A percentile compares a stretch with the other conserved stretches of the same genome.
These are phyloP conservation scores for Conchocele bisecta DNA, from an alignment of 2,888 invertebrate species.

Conservation along the genomic window DNA sequence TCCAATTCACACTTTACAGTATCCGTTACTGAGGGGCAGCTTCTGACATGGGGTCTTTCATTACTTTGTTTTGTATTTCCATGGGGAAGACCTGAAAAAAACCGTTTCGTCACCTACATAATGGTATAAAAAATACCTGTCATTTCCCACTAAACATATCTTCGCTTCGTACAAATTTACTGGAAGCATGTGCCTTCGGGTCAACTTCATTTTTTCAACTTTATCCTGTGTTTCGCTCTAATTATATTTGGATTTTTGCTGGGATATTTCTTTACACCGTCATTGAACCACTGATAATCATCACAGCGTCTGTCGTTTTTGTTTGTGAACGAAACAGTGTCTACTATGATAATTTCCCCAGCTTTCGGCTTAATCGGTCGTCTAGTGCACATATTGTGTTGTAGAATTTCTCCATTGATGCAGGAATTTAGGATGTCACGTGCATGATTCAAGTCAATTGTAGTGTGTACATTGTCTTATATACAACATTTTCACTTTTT, in stretches of 20 bases:
- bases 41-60: slow-evolving; percentile 2
- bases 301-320: background rate
- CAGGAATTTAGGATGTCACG: too few relatives aligned
- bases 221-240: background rate
- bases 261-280: slow-evolving; percentile 8
- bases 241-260: background rate
- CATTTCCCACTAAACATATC: slow-evolving; percentile 7
- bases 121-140: slow-evolving; percentile 18
- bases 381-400: too few relatives aligned
- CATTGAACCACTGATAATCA: slow-evolving; percentile 1
- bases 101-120: slow-evolving; percentile 22
- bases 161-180: slow-evolving; percentile 11
- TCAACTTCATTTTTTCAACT: too few relatives aligned
- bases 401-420: too few relatives aligned
- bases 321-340: background rate
- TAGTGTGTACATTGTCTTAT: too few relatives aligned
- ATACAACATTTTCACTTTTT: too few relatives aligned
- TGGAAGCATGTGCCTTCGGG: too few relatives aligned
- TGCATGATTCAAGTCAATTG: too few relatives aligned
- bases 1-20: slow-evolving; percentile 5
- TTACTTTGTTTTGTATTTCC: background rate
- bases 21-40: slow-evolving; percentile 14
- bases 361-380: slow-evolving; percentile 5
- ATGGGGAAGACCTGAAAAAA: slow-evolving; percentile 1
- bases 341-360: background rate